Evolutionary conservation across 2,888 invertebrate genomes (phyloP), one percentile per base, ranked within the genome.

Genomic region (Brachypalpus laphriformis): DNA sequence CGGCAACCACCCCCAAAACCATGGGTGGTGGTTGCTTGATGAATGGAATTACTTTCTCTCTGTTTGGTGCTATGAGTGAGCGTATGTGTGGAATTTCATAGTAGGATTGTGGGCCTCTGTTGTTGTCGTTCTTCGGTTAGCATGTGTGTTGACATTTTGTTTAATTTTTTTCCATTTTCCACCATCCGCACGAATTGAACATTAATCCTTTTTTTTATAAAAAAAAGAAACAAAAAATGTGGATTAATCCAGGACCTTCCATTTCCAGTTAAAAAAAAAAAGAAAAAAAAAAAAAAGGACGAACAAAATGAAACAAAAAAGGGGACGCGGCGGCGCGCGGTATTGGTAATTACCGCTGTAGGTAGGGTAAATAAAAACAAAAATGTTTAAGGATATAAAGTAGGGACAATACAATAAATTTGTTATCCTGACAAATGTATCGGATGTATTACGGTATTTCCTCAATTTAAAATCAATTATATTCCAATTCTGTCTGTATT

Each of bases 381-480:
- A 56, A 18, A 66, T 20, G 9, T 71, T 71, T 54, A 42, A 71
- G 25, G 37, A 45, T 8, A 54, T 14, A 18, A 5, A 40, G 16
- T 9, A 47, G 9, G 9, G 40, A 80, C 71, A 76, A 59, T 71
- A 45, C 85, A 71, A 81, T 85, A 85, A 85, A 85, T 85, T 85
- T 85, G 81, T 81, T 76, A 81, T 81, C 85, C 85, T 81, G 85
- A 81, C 85, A 85, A 80, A 85, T 81, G 75, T 81, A 76, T 81
- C 85, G 85, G 70, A 85, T 81, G 76, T 85, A 76, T 85, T 71
- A 75, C 70, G 65, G 75, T 76, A 76, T 80, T 81, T 81, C 75
- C 81, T 76, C 81, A 81, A 85, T 85, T 85, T 81, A 81, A 85
- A 85, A 71, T 85, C 85, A 85, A 85, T 85, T 85, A 85, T 76